A percentile compares a stretch with the other conserved stretches of the same genome.
Conservation (phyloP, 2,888 invertebrate genomes). For the Pilophorus perplexus region DNA sequence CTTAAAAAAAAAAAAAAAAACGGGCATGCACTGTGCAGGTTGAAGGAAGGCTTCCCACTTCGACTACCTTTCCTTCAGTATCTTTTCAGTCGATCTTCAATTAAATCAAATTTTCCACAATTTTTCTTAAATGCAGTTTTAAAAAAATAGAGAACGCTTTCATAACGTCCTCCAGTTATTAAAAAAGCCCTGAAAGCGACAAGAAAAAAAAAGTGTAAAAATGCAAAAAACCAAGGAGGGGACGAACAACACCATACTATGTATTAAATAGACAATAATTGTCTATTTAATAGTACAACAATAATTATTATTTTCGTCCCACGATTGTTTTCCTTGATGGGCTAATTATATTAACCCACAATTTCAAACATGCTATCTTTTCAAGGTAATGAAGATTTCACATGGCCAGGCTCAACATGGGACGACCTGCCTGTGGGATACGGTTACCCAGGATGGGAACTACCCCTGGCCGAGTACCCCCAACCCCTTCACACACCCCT, state of each 20-base stretch:
- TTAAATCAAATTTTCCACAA: no score
- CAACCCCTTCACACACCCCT: not conserved
- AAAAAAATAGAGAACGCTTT: no score
- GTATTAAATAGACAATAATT: not conserved
- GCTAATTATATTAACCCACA: not conserved
- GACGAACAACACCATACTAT: not conserved
- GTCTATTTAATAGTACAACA: not conserved
- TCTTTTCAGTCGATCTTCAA: no score
- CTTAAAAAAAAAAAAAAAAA: no score
- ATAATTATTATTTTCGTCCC: not conserved
- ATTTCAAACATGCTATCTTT: not conserved
- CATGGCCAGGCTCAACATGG: constrained; percentile 6
- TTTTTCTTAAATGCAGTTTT: no score
- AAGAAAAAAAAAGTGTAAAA: no score
- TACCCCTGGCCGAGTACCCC: not conserved
- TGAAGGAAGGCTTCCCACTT: no score
- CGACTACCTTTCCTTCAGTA: no score
- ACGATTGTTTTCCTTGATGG: not conserved
- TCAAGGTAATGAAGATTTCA: not conserved
- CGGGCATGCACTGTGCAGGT: no score
- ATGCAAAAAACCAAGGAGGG: not conserved
- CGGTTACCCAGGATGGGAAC: constrained; percentile 21
- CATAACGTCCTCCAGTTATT: no score
- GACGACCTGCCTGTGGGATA: constrained; percentile 14
- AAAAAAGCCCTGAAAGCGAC: no score